These are phyloP conservation scores for Phocides pigmalion DNA, from an alignment of 1,140 invertebrate genomes.

Conservation along the genomic window DNA sequence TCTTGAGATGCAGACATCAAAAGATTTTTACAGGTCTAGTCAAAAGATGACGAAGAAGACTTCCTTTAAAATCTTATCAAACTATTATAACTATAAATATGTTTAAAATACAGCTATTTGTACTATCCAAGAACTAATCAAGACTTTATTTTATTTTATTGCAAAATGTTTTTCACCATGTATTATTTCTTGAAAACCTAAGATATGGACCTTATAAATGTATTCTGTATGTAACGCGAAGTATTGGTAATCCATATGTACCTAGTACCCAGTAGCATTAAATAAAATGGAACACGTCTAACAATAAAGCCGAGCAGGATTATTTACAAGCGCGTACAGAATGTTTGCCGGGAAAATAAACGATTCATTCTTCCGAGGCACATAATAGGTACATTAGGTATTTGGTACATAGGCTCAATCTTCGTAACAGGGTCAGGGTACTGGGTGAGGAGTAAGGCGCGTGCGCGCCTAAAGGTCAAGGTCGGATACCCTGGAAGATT, in stretches of 20 bases:
- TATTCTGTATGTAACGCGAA: background rate
- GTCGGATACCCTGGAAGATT: slow-evolving; percentile 78
- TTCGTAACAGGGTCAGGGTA: slow-evolving; percentile 76
- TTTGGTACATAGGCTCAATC: slow-evolving; percentile 57
- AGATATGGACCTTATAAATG: too few relatives aligned
- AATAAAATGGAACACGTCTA: background rate
- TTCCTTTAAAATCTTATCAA: too few relatives aligned
- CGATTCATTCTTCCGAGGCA: slow-evolving; percentile 21
- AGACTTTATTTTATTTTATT: too few relatives aligned
- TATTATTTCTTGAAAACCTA: too few relatives aligned
- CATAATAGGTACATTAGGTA: slow-evolving; percentile 38
- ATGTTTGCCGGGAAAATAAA: slow-evolving; percentile 13
- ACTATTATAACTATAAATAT: too few relatives aligned
- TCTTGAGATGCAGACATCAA: too few relatives aligned
- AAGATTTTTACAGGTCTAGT: too few relatives aligned
- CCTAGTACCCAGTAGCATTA: background rate
- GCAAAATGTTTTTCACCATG: too few relatives aligned
- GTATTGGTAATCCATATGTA: background rate
- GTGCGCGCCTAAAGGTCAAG: slow-evolving; percentile 79
- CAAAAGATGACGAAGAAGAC: too few relatives aligned
- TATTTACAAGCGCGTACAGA: slow-evolving; percentile 2
- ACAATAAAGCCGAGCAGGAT: background rate
- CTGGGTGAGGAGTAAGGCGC: slow-evolving; percentile 64
- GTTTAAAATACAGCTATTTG: too few relatives aligned
- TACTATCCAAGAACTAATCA: too few relatives aligned